A percentile compares a stretch with the other conserved stretches of the same genome.
phyloP scores from a whole-genome alignment of 2,888 invertebrate genomes.

The Lepidochitona cinerea region DNA sequence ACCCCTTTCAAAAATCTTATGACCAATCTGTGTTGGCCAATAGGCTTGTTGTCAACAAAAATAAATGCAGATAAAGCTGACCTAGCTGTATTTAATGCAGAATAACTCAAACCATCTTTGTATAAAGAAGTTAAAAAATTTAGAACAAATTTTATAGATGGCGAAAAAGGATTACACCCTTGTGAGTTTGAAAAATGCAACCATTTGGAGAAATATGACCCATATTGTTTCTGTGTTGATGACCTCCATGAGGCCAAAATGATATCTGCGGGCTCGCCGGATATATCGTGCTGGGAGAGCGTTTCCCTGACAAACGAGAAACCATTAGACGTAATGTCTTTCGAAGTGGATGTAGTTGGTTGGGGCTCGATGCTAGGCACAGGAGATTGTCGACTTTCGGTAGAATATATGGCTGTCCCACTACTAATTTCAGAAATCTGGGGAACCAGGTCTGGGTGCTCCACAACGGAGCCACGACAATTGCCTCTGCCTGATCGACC shows the following conservation, averaged over 20 bases:
- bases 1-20: conserved; percentile 35
- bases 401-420: too few relatives aligned
- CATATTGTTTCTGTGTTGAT: conserved; percentile 24
- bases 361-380: conserved; percentile 2
- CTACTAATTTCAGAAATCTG: conserved; percentile 8
- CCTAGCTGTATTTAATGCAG: conserved; percentile 23
- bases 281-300: too few relatives aligned
- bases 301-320: too few relatives aligned
- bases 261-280: conserved; percentile 10
- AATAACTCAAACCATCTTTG: conserved; percentile 18
- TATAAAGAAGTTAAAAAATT: conserved; percentile 14
- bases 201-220: conserved; percentile 21
- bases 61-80: not conserved
- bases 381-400: not conserved
- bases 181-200: conserved; percentile 16
- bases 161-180: conserved; percentile 25
- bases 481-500: conserved; percentile 5
- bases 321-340: too few relatives aligned
- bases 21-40: conserved; percentile 21
- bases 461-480: conserved; percentile 26
- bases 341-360: too few relatives aligned
- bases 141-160: conserved; percentile 20
- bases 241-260: conserved; percentile 29
- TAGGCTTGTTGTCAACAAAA: not conserved
- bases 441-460: conserved; percentile 32